Percentiles rank a stretch among this genome's conserved stretches.
phyloP scores from a whole-genome alignment of 1,140 invertebrate species.

The Drosophila prosaltans region DNA sequence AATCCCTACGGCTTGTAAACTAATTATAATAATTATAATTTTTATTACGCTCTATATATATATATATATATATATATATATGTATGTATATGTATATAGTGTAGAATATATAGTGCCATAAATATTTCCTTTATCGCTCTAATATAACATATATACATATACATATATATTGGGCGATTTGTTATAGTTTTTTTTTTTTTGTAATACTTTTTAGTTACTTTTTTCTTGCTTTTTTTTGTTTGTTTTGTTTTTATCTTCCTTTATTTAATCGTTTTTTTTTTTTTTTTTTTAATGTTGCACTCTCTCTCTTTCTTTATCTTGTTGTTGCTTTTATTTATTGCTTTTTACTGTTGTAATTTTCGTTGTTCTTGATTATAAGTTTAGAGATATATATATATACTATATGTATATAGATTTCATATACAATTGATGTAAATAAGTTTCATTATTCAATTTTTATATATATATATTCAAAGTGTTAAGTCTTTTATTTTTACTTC shows the following conservation, averaged over 20 bases:
- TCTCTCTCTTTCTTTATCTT: constrained; percentile 21
- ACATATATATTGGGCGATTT: constrained; percentile 6
- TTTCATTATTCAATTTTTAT: constrained; percentile 42
- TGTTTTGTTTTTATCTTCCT: constrained; percentile 42
- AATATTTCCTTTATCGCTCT: constrained; percentile 55
- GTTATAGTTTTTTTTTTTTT: constrained; percentile 24
- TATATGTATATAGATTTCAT: constrained; percentile 50
- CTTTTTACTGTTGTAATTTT: constrained; percentile 41
- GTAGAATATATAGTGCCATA: constrained; percentile 71
- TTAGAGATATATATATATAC: constrained; percentile 26
- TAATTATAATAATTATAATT: constrained; percentile 30
- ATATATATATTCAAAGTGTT: constrained; percentile 74
- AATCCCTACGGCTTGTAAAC: constrained; percentile 68
- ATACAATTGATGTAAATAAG: constrained; percentile 76
- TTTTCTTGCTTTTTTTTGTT: constrained; percentile 62
- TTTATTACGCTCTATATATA: constrained; percentile 25
- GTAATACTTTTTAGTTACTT: constrained; percentile 29
- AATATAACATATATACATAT: constrained; percentile 8
- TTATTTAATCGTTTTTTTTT: constrained; percentile 29
- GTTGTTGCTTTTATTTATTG: constrained; percentile 36
- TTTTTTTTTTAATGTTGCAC: constrained; percentile 23
- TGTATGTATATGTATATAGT: constrained; percentile 43
- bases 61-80: constrained; percentile 27
- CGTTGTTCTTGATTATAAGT: constrained; percentile 50
- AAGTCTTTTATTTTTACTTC: constrained; percentile 73